Base-by-base conservation (phyloP, 2,113 vertebrate genomes). In the Silurus asotus region DNA sequence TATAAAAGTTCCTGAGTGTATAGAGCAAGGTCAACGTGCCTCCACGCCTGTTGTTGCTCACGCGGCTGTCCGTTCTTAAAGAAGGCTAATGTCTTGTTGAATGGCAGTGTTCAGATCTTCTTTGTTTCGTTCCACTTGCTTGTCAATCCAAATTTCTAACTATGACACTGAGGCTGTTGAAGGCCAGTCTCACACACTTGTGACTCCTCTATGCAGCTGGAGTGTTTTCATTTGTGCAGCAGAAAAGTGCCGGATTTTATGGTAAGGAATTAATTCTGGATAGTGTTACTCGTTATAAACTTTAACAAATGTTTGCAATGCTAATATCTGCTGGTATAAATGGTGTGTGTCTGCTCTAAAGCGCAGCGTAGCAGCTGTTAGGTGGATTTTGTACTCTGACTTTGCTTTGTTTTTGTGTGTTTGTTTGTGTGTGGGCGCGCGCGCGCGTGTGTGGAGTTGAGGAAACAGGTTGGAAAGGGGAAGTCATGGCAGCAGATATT, bases 401-500 rank as follows among this genome's bases (percentile, higher is more conserved):
- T 64, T 48, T 65, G 19, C 11, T 3, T 80, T 20, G 37, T 25
- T 67, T 8, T 45, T 62, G 20, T n/a, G 61, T 56, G 55, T 56
- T 56, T 56, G 55, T 56, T 56, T 8, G 55, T 56, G 55, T 56
- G 55, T 56, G 55, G 5, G 55, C 3, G 55, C 3, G 55, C 13
- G 8, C 2, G 55, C 8, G n/a, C 28, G 23, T 56, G 70, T 74
- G 20, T 69, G 9, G 13, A 25, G 13, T 77, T 28, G 14, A 1
- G n/a, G 48, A 81, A 45, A 15, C 79, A 90, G 91, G 82, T 86
- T 53, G 77, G 67, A 81, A 56, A 67, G 15, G 37, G 77, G 51
- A 67, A 65, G 14, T 77, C 84, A 93, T 95, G 93, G 85, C 91
- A 4, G 91, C 90, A 6, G 93, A 95, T 81, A 53, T 56, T 6